These are phyloP conservation scores for Heliconius hewitsoni DNA, from an alignment of 1,140 invertebrate genomes.

Conservation along the genomic window DNA sequence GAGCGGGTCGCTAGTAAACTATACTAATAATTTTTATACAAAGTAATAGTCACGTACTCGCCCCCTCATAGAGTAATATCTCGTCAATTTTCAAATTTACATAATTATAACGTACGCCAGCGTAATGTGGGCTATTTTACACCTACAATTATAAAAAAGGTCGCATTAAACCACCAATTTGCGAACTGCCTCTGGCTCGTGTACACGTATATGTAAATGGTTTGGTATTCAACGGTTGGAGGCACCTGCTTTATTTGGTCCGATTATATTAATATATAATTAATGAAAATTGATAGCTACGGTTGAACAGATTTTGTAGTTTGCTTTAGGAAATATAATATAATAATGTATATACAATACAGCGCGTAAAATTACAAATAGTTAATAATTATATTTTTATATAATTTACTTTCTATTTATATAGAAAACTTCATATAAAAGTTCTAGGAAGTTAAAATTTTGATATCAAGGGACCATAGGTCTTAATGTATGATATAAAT, in stretches of 20 bases:
- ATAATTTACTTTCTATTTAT: neutral
- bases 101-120: constrained; percentile 29
- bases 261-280: constrained; percentile 46
- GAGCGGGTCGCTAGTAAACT: neutral
- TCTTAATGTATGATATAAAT: too few relatives aligned
- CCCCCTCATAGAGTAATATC: constrained; percentile 18
- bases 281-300: constrained; percentile 8
- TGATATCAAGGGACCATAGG: too few relatives aligned
- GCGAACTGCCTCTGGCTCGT: constrained; percentile 42
- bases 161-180: constrained; percentile 54
- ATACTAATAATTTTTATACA: neutral
- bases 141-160: constrained; percentile 42
- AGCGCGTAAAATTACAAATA: neutral
- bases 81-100: constrained; percentile 26
- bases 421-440: too few relatives aligned
- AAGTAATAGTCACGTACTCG: constrained; percentile 1
- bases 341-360: neutral
- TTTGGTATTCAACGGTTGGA: constrained; percentile 36
- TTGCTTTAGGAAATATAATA: neutral
- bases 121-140: constrained; percentile 36
- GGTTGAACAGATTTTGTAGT: neutral
- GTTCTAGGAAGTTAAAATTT: too few relatives aligned
- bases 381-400: neutral
- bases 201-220: constrained; percentile 38
- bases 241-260: constrained; percentile 39